Evolutionary conservation across 2,888 invertebrate genomes (phyloP).

Genomic region (Pardosa pseudoannulata): DNA sequence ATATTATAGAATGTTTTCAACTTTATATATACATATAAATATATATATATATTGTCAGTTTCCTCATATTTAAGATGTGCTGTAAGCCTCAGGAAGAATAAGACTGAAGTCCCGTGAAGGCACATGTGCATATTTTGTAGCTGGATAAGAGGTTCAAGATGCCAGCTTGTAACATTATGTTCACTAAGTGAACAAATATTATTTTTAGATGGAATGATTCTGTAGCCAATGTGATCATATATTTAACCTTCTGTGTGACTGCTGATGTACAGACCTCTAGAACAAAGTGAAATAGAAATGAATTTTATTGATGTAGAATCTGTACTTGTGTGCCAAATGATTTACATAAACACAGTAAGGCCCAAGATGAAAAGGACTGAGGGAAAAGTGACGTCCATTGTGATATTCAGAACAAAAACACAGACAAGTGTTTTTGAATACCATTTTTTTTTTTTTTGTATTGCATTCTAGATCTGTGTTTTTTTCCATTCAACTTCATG

Average conservation of each 20-base stretch:
- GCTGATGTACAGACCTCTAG: slow-evolving; percentile 46
- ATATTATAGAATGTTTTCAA: background rate
- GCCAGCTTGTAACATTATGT: slow-evolving; percentile 8
- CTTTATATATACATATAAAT: slow-evolving; percentile 1
- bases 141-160: background rate
- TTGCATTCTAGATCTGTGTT: background rate
- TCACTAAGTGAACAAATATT: slow-evolving; percentile 51
- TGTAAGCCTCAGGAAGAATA: slow-evolving; percentile 11
- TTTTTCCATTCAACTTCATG: background rate
- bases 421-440: background rate
- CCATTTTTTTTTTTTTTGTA: background rate
- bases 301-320: slow-evolving; percentile 28
- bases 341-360: slow-evolving; percentile 4
- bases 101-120: background rate
- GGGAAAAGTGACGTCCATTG: background rate
- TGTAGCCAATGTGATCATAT: slow-evolving; percentile 56
- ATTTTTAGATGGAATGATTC: background rate
- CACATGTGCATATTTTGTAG: background rate
- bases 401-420: slow-evolving; percentile 24
- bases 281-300: too few relatives aligned
- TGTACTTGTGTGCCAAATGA: slow-evolving; percentile 64
- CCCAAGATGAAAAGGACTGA: slow-evolving; percentile 25
- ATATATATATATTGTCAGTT: slow-evolving; percentile 27
- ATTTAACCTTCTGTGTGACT: slow-evolving; percentile 12
- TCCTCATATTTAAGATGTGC: slow-evolving; percentile 8